Evolutionary conservation across 92 coral and sea anemone genomes (phyloP).

Genomic region (Pocillopora meandrina): DNA sequence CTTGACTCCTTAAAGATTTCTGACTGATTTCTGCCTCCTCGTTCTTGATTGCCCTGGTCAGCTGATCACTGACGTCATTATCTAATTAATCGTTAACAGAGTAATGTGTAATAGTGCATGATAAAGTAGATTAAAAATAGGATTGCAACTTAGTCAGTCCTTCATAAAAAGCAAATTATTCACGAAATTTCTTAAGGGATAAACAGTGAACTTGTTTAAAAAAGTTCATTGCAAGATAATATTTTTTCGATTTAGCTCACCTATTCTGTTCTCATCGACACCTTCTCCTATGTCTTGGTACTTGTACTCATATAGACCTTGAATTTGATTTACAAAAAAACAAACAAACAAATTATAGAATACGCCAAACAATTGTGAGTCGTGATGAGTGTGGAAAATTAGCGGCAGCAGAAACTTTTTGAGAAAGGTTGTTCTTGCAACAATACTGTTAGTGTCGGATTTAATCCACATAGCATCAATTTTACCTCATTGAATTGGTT

Average conservation of each 20-base stretch:
- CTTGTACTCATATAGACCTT: conserved; percentile 69
- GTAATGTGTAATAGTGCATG: not conserved
- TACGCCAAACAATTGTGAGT: too few relatives aligned
- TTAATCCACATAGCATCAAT: too few relatives aligned
- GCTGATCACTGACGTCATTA: conserved; percentile 37
- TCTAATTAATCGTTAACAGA: conserved; percentile 26
- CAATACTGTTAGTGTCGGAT: too few relatives aligned
- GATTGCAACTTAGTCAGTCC: too few relatives aligned
- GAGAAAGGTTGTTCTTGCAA: too few relatives aligned
- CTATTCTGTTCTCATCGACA: conserved; percentile 3
- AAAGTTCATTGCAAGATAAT: not conserved
- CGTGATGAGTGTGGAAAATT: too few relatives aligned
- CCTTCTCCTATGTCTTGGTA: conserved; percentile 54
- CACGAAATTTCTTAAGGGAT: too few relatives aligned
- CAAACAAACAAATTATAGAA: not conserved
- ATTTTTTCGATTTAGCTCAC: not conserved
- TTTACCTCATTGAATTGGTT: too few relatives aligned
- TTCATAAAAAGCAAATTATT: too few relatives aligned
- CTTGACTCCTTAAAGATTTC: conserved; percentile 37
- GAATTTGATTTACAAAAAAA: not conserved
- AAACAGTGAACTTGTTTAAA: not conserved
- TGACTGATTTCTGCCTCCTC: conserved; percentile 32
- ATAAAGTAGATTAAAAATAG: too few relatives aligned
- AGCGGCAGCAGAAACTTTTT: too few relatives aligned
- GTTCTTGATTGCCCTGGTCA: conserved; percentile 28